A percentile compares a stretch with the other conserved stretches of the same genome.
These are phyloP conservation scores for Hycleus cichorii DNA, from an alignment of 1,140 invertebrate species.

Conservation along the genomic window DNA sequence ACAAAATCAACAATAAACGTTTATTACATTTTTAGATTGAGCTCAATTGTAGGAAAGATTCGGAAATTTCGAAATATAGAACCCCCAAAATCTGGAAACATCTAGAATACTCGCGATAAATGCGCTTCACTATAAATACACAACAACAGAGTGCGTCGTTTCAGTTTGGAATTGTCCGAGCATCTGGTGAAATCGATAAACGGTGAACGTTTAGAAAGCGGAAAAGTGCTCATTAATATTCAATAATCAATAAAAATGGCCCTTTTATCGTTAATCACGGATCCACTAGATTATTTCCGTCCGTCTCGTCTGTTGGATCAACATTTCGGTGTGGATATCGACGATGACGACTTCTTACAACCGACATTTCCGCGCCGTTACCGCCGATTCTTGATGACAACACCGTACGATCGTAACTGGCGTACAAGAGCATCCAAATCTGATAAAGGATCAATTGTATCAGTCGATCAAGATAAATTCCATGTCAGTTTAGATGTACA, in stretches of 20 bases:
- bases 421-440: not conserved
- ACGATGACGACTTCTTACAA: not conserved
- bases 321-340: conserved; percentile 1
- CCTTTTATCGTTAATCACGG: not conserved
- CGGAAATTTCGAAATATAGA: too few species aligned
- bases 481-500: conserved; percentile 46
- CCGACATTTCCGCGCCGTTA: not conserved
- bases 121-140: too few species aligned
- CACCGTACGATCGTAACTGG: not conserved
- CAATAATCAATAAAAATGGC: conserved; percentile 1
- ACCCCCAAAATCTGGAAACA: too few species aligned
- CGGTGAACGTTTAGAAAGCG: too few species aligned
- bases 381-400: not conserved
- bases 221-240: not conserved
- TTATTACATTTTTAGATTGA: too few species aligned
- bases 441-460: conserved; percentile 24
- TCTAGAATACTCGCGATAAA: too few species aligned
- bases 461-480: conserved; percentile 40
- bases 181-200: too few species aligned
- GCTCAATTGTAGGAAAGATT: too few species aligned
- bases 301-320: not conserved
- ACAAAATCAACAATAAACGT: too few species aligned
- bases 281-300: not conserved
- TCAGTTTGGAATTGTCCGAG: not conserved
- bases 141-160: too few species aligned